Conservation (phyloP, 2,113 vertebrate genomes). For the Aspiorhynchus laticeps region DNA sequence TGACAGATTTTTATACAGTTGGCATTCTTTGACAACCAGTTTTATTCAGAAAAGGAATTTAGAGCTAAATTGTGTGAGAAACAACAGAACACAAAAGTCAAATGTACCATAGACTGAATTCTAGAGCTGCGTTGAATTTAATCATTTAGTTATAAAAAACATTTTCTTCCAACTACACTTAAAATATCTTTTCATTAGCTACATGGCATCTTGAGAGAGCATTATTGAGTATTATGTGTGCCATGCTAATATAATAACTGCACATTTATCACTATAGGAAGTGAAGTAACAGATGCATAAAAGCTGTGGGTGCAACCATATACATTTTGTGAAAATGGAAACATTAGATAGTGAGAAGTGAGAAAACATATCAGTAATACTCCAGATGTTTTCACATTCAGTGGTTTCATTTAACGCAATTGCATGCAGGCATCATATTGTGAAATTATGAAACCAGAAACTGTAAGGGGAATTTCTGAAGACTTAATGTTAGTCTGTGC, state of each 20-base stretch:
- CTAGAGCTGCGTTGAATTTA: neutral
- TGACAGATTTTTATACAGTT: conserved; percentile 1
- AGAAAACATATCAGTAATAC: neutral
- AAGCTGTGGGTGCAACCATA: neutral
- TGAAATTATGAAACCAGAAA: neutral
- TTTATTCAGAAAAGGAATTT: neutral
- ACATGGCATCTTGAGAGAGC: neutral
- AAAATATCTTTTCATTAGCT: neutral
- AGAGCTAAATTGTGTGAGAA: neutral
- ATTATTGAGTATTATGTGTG: neutral
- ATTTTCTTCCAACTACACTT: neutral
- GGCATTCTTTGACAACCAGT: neutral
- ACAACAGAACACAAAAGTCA: neutral
- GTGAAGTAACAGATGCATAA: neutral
- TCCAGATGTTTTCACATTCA: neutral
- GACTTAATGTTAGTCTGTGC: neutral
- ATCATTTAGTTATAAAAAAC: neutral
- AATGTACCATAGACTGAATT: neutral
- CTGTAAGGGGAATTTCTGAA: neutral
- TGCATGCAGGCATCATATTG: neutral
- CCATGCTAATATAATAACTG: neutral
- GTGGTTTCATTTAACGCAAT: neutral
- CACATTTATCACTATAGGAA: neutral
- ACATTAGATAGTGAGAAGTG: neutral
- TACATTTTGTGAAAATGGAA: conserved; percentile 16